These are phyloP conservation scores for Caenorhabditis macrosperma DNA, from an alignment of 2,888 invertebrate species.

Conservation along the genomic window DNA sequence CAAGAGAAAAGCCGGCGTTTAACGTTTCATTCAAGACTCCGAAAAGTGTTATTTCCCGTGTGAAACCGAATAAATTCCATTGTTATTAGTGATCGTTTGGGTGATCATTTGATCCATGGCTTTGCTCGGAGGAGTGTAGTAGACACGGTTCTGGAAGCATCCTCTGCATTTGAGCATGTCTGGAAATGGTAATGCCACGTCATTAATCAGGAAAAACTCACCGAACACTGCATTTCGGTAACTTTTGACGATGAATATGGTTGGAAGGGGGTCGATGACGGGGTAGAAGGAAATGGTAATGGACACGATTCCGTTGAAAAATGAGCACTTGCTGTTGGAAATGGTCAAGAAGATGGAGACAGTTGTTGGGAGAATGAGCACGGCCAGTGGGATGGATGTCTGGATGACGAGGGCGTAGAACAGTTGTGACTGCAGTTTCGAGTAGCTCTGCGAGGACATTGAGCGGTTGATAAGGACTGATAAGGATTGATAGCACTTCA, in stretches of 20 bases:
- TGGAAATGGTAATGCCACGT: too few relatives aligned
- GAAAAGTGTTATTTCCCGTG: too few relatives aligned
- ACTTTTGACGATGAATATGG: conserved; percentile 22
- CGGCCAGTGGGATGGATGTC: conserved; percentile 5
- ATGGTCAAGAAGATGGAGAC: not conserved
- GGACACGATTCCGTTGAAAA: conserved; percentile 9
- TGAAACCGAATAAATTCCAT: too few relatives aligned
- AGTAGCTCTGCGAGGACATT: not conserved
- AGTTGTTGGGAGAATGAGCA: not conserved
- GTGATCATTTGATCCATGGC: too few relatives aligned
- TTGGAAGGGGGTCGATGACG: conserved; percentile 22
- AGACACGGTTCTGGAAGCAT: too few relatives aligned
- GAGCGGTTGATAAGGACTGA: not conserved
- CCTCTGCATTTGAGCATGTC: too few relatives aligned
- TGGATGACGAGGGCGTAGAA: conserved; percentile 12
- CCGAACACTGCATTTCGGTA: conserved; percentile 7
- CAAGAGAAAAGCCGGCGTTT: too few relatives aligned
- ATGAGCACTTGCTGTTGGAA: not conserved
- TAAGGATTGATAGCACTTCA: conserved; percentile 9
- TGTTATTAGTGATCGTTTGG: too few relatives aligned
- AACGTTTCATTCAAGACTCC: too few relatives aligned
- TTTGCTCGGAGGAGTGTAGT: too few relatives aligned
- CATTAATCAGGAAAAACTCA: too few relatives aligned
- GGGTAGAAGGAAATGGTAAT: conserved; percentile 26
- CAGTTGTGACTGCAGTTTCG: conserved; percentile 23